Base-by-base conservation (phyloP, 2,797 vertebrate species). In the Margarornis squamiger region DNA sequence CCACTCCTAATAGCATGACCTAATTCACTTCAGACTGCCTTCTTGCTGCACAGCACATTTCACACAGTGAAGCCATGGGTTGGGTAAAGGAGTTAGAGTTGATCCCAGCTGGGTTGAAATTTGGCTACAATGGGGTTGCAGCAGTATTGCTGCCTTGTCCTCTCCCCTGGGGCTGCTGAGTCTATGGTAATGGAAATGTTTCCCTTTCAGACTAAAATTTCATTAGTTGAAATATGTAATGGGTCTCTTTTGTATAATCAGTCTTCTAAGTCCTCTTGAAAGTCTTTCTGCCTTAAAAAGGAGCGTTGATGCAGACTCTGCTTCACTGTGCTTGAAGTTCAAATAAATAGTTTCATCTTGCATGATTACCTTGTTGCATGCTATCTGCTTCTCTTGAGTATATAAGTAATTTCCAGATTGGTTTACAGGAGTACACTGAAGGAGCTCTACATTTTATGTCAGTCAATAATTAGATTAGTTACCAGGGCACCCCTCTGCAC, bases 381-480 rank as follows among this genome's bases (percentile, higher is more conserved):
- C 51, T 79, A 54, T 88, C 87, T 48, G 12, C 67, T 76, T 70
- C 88, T 91, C 36, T 88, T 26, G 5, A 70, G 51, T 58, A n/a
- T 23, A 1, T 48, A 29, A 54, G 36, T 46, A 66, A 85, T 92
- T 87, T 94, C 52, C 36, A 65, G 52, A 71, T 55, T 73, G 71
- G 34, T 11, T 91, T 93, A 27, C 2, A 20, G 23, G 19, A 67
- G 13, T 77, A 51, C 30, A 14, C 41, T 71, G 73, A 67, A 93
- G 68, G 91, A 36, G 19, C 46, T 90, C 38, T 72, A 34, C 27
- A 20, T 94, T 73, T 95, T 81, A n/a, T 74, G 34, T 85, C 73
- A 74, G 59, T 67, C n/a, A 88, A 75, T 51, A 67, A 72, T 93
- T 88, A 96, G 63, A 29, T 85, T 79, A 74, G 65, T 85, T 94